Base-by-base conservation (phyloP, 2,888 invertebrate species). In the Dasysyrphus albostriatus region DNA sequence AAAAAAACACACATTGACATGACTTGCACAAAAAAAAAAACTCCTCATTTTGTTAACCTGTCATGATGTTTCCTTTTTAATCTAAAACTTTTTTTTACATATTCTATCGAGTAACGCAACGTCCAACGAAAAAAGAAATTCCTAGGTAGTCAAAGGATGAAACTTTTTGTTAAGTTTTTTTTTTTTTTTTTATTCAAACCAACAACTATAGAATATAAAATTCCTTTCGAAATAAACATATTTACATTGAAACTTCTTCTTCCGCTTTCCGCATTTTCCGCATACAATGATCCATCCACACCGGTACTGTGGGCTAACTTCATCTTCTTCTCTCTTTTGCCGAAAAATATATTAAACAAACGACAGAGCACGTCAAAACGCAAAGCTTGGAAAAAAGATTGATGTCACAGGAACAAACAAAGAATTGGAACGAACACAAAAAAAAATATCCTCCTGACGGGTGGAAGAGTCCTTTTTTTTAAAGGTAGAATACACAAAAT, bases 401-500 rank as follows among this genome's bases (percentile, higher is more conserved):
- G 83, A 84, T 84, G 83, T 79, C 83, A 70, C 75, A 75, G 79
- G 51, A 75, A 79, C 51, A 79, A 84, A 79, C 70, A 80, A 61
- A 70, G 56, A 76, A 56, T 63, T 12, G 44, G 37, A 19, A 74
- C 14, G 47, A 76, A 34, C 32, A 12, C 14, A 44, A 24, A 44
- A 32, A 42, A 67, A 19, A 37, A 65, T 32, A 32, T 32, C 5
- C 5, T 37, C 24, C 19, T 49, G 44, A n/a, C 16, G 37, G 61
- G 42, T 44, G 37, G 49, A 32, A 32, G 19, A 56, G 16, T 37
- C 10, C 16, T 58, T 58, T 58, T 37, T 58, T 37, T 61, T 24
- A 1, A 58, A 37, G 19, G 9, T 29, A 32, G 14, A 29, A 54
- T 1, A 29, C 3, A n/a, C 54, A 32, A 14, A 32, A 54, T 32